Percentiles rank a stretch among this genome's conserved stretches.
These are phyloP conservation scores for Dissostichus mawsoni DNA, from an alignment of 2,113 vertebrate species.

Conservation along the genomic window DNA sequence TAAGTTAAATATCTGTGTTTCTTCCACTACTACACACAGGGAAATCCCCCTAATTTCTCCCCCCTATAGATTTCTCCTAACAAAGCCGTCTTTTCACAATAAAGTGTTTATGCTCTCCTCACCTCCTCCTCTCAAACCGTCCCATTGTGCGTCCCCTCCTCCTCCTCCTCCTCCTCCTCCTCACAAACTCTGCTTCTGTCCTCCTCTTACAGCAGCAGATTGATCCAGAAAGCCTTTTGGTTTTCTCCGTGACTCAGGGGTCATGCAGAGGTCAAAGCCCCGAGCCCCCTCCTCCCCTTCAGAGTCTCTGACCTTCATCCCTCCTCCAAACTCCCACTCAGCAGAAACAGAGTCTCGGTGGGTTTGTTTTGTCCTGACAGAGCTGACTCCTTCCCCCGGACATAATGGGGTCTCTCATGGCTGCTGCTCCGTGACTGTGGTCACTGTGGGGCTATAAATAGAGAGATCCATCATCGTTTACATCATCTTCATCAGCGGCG, in stretches of 20 bases:
- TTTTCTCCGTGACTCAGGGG: slow-evolving; percentile 78
- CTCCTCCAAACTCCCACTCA: slow-evolving; percentile 75
- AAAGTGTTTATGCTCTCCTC: slow-evolving; percentile 62
- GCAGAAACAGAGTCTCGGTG: slow-evolving; percentile 66
- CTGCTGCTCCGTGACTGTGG: slow-evolving; percentile 71
- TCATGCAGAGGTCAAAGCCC: slow-evolving; percentile 74
- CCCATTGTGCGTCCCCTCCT: slow-evolving; percentile 77
- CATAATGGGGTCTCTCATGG: slow-evolving; percentile 82
- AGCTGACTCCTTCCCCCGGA: slow-evolving; percentile 74
- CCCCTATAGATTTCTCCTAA: slow-evolving; percentile 29
- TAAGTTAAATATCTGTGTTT: too few relatives aligned
- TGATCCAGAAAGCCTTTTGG: slow-evolving; percentile 42
- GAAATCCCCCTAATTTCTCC: slow-evolving; percentile 58
- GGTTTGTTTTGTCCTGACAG: slow-evolving; percentile 69
- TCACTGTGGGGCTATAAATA: slow-evolving; percentile 79
- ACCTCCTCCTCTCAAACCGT: slow-evolving; percentile 74
- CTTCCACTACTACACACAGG: slow-evolving; percentile 1
- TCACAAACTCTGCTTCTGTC: slow-evolving; percentile 76
- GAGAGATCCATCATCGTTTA: slow-evolving; percentile 73
- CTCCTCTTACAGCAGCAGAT: slow-evolving; percentile 51
- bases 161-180: slow-evolving; percentile 64
- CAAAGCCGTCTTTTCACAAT: slow-evolving; percentile 69
- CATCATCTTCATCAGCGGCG: slow-evolving; percentile 44
- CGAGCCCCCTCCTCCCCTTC: slow-evolving; percentile 49
- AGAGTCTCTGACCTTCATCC: slow-evolving; percentile 74